These are phyloP conservation scores for Pipa parva DNA, from an alignment of 2,113 vertebrate genomes.

Conservation along the genomic window DNA sequence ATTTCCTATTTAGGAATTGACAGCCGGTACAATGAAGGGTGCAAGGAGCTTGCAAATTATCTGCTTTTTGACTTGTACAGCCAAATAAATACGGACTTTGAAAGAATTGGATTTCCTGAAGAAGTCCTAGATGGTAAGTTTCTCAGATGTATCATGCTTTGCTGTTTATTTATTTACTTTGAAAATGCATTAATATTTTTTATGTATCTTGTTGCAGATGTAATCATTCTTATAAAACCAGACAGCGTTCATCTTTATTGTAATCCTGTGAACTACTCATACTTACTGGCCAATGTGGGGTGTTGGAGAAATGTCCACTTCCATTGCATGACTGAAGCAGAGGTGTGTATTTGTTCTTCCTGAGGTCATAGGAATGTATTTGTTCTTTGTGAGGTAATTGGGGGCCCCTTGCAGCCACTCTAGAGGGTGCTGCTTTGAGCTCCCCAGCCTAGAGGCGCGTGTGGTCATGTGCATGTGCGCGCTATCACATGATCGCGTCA, in stretches of 20 bases:
- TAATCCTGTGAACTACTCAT: slow-evolving; percentile 89
- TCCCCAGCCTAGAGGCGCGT: too few species aligned
- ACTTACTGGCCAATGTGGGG: slow-evolving; percentile 83
- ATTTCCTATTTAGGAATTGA: slow-evolving; percentile 79
- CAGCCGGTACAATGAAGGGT: slow-evolving; percentile 92
- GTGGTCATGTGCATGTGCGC: too few species aligned
- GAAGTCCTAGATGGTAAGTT: slow-evolving; percentile 89
- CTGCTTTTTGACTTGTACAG: slow-evolving; percentile 90
- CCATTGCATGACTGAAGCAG: slow-evolving; percentile 88
- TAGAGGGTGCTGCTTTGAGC: too few species aligned
- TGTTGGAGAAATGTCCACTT: slow-evolving; percentile 94
- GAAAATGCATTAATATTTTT: not conserved
- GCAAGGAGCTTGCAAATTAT: slow-evolving; percentile 88
- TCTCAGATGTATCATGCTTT: not conserved
- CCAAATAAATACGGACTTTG: slow-evolving; percentile 70
- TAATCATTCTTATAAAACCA: slow-evolving; percentile 86
- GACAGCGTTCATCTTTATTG: slow-evolving; percentile 94
- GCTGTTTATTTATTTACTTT: not conserved
- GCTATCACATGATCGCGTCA: too few species aligned
- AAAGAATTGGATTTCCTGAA: slow-evolving; percentile 81
- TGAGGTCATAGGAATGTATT: too few species aligned
- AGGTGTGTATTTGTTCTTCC: too few species aligned
- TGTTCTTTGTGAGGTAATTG: too few species aligned
- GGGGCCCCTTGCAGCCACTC: too few species aligned
- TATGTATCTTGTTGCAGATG: slow-evolving; percentile 67